Conservation (phyloP, 2,888 invertebrate species). For the Schizotus pectinicornis region DNA sequence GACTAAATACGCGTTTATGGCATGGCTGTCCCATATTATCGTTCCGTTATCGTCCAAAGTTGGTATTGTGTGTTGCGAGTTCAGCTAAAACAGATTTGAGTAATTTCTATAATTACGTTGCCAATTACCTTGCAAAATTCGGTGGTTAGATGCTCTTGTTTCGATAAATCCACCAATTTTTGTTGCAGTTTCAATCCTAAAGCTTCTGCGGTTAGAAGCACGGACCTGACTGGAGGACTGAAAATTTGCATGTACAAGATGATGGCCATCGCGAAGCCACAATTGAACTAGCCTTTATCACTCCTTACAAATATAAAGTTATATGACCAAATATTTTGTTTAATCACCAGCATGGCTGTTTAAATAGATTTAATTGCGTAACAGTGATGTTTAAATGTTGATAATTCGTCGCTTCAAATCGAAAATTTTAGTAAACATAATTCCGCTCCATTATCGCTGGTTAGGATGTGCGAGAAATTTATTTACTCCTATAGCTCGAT, state of each 20-base stretch:
- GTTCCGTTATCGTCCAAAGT: conserved; percentile 60
- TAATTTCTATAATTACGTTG: not conserved
- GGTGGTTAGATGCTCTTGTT: not conserved
- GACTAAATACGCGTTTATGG: conserved; percentile 43
- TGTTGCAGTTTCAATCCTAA: conserved; percentile 52
- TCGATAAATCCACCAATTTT: not conserved
- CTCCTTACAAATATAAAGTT: no score
- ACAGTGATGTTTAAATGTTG: no score
- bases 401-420: no score
- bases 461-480: no score
- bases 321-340: no score
- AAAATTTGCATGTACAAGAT: conserved; percentile 54
- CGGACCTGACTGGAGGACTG: conserved; percentile 60
- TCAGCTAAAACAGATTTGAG: not conserved
- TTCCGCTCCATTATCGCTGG: no score
- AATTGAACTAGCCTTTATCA: no score
- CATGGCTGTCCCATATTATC: conserved; percentile 63
- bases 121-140: not conserved
- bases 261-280: conserved; percentile 43
- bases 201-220: conserved; percentile 56
- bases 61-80: conserved; percentile 15
- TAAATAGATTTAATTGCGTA: no score
- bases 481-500: no score
- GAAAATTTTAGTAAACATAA: no score
- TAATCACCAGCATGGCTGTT: no score